Conservation (phyloP, 2,797 vertebrate species). For the Apodemus agrarius region DNA sequence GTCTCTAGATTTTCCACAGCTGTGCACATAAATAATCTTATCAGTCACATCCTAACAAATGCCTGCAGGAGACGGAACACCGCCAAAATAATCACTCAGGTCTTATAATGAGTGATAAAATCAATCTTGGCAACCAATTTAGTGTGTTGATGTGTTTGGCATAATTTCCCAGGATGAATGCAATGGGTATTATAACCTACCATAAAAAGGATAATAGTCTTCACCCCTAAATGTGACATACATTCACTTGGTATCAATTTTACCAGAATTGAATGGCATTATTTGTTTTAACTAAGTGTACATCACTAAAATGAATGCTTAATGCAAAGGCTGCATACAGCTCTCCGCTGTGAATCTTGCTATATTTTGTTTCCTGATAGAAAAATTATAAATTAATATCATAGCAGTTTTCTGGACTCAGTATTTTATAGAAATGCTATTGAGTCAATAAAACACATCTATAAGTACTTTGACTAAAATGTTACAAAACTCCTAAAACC, state of each 20-base stretch:
- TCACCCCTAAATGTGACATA: not conserved
- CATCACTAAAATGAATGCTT: not conserved
- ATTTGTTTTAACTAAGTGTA: not conserved
- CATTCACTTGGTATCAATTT: not conserved
- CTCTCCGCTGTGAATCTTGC: not conserved
- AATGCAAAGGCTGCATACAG: not conserved
- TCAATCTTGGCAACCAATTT: constrained; percentile 33
- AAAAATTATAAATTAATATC: constrained; percentile 11
- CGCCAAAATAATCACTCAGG: constrained; percentile 54
- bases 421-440: not conserved
- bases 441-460: not conserved
- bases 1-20: not conserved
- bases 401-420: not conserved
- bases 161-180: constrained; percentile 29
- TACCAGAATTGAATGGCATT: not conserved
- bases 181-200: constrained; percentile 5
- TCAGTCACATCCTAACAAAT: constrained; percentile 56
- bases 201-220: not conserved
- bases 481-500: constrained; percentile 25
- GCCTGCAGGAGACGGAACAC: constrained; percentile 25
- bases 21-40: constrained; percentile 57
- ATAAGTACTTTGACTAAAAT: not conserved
- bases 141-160: constrained; percentile 17
- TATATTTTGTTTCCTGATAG: not conserved
- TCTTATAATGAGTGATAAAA: constrained; percentile 33